Evolutionary conservation across 2,797 vertebrate genomes (phyloP).

Genomic region (Sternotherus odoratus): DNA sequence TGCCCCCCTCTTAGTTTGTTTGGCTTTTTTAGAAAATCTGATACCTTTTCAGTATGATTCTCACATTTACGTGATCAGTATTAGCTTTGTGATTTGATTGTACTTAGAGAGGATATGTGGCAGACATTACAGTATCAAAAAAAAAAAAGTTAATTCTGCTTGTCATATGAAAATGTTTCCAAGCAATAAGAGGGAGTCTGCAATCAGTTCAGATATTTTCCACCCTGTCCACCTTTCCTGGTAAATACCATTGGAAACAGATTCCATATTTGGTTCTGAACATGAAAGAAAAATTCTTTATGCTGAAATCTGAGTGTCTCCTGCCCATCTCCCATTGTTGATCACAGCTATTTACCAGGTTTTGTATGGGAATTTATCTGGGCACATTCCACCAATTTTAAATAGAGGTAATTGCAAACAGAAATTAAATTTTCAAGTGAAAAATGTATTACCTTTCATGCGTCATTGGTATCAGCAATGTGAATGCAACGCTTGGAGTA

Average conservation of each 20-base stretch:
- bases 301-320: background rate
- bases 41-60: background rate
- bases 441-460: background rate
- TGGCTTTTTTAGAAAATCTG: background rate
- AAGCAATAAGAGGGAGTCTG: background rate
- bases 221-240: background rate
- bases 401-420: background rate
- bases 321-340: background rate
- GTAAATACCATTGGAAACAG: no score
- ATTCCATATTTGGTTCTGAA: no score
- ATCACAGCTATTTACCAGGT: background rate
- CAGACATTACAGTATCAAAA: background rate
- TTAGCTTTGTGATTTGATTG: no score
- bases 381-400: background rate
- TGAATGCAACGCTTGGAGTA: no score
- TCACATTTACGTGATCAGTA: background rate
- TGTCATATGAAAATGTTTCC: background rate
- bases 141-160: no score
- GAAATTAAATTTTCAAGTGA: fast-evolving
- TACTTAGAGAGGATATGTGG: no score
- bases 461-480: no score
- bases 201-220: background rate
- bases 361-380: fast-evolving
- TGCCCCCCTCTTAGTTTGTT: no score
- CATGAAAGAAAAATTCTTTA: background rate